Percentiles rank a stretch among this genome's conserved stretches.
phyloP scores from a whole-genome alignment of 2,113 vertebrate species.

The Saguinus imperator region DNA sequence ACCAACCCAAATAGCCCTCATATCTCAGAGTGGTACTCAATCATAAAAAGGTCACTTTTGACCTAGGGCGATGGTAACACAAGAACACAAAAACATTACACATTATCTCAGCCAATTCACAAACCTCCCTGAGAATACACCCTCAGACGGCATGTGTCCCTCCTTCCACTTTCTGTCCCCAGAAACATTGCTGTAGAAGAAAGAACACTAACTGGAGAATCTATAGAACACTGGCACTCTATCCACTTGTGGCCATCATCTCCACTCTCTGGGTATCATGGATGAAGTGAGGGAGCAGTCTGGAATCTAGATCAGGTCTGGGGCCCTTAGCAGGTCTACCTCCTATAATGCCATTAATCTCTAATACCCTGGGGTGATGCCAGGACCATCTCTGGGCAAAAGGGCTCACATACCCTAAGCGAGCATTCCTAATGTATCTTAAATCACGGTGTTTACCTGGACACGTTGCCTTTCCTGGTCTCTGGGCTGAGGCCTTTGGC shows the following conservation, averaged over 20 bases:
- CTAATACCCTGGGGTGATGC: not conserved
- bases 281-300: not conserved
- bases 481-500: not conserved
- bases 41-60: not conserved
- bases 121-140: not conserved
- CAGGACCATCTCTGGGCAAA: not conserved
- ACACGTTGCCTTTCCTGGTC: no score
- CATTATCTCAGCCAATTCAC: not conserved
- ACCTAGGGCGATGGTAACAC: not conserved
- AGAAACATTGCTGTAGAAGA: not conserved
- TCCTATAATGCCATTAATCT: not conserved
- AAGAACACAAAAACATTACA: not conserved
- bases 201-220: not conserved
- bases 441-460: not conserved
- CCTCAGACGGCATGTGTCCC: not conserved
- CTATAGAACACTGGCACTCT: not conserved
- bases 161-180: not conserved
- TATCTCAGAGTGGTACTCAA: not conserved
- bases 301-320: not conserved
- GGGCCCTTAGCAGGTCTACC: not conserved
- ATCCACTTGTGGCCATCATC: no score
- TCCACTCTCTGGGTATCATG: not conserved
- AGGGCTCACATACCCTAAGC: not conserved
- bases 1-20: not conserved
- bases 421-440: not conserved